phyloP scores from a whole-genome alignment of 2,113 vertebrate genomes.

The Hystrix brachyura region DNA sequence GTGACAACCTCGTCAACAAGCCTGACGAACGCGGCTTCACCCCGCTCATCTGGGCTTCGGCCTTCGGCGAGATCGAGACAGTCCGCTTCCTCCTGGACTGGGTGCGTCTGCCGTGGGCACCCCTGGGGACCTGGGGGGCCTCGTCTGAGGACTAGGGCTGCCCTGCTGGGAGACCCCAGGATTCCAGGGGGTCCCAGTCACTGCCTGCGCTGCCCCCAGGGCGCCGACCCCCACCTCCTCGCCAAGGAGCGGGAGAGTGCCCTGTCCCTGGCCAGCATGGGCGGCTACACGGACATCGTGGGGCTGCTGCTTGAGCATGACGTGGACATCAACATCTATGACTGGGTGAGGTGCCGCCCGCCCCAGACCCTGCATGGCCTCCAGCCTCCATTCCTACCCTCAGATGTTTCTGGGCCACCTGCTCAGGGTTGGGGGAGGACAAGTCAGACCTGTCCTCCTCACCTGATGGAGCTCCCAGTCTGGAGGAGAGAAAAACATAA shows the following conservation, averaged over 20 bases:
- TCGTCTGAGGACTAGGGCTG: not conserved
- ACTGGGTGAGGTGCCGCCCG: constrained; percentile 92
- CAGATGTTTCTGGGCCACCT: not conserved
- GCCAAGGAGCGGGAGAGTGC: constrained; percentile 96
- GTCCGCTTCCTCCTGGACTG: constrained; percentile 95
- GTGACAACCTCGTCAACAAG: constrained; percentile 92
- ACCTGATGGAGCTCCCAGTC: not conserved
- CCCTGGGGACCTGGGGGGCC: not conserved
- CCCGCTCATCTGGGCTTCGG: constrained; percentile 97
- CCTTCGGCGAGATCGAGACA: constrained; percentile 95
- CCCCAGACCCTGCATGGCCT: fast-evolving
- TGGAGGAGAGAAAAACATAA: not conserved
- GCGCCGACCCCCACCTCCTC: constrained; percentile 93
- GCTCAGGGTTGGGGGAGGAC: not conserved
- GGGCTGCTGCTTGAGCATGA: constrained; percentile 91
- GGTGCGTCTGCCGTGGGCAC: constrained; percentile 85
- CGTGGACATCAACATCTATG: constrained; percentile 96
- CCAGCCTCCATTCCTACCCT: not conserved
- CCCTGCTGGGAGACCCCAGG: not conserved
- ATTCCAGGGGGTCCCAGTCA: not conserved
- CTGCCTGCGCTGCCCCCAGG: constrained; percentile 86
- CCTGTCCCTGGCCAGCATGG: constrained; percentile 95
- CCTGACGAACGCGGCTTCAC: constrained; percentile 96
- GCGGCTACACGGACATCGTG: constrained; percentile 96
- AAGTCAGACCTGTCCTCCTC: not conserved